phyloP scores from a whole-genome alignment of 2,888 invertebrate species.

The Dusona sp. region DNA sequence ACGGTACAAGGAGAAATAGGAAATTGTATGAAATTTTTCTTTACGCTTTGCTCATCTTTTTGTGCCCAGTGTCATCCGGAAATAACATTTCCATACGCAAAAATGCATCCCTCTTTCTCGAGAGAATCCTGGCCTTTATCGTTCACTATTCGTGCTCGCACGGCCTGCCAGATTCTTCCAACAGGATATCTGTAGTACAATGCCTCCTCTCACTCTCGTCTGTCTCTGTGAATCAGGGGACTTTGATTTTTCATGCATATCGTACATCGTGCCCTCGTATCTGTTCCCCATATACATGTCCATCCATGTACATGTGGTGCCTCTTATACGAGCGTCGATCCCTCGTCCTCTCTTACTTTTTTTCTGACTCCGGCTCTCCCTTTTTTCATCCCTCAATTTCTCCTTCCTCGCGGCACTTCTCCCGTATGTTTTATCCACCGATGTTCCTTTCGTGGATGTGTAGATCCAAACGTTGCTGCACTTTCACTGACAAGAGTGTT shows the following conservation, averaged over 20 bases:
- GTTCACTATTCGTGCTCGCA: constrained; percentile 40
- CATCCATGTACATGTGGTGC: background rate
- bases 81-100: constrained; percentile 54
- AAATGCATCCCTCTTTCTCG: background rate
- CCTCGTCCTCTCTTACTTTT: constrained; percentile 8
- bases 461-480: constrained; percentile 27
- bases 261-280: constrained; percentile 15
- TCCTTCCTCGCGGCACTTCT: constrained; percentile 2
- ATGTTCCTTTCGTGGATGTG: constrained; percentile 56
- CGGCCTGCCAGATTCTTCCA: constrained; percentile 41
- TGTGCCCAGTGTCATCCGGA: constrained; percentile 30
- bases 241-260: constrained; percentile 64
- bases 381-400: constrained; percentile 37
- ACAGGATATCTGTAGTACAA: constrained; percentile 40
- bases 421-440: constrained; percentile 55
- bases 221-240: constrained; percentile 35
- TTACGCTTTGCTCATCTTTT: background rate
- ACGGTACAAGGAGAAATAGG: background rate
- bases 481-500: constrained; percentile 27
- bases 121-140: constrained; percentile 54
- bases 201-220: constrained; percentile 33
- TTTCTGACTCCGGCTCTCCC: background rate
- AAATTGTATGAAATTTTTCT: background rate
- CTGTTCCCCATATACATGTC: background rate
- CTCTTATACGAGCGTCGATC: constrained; percentile 47